Conservation (phyloP, 1,140 invertebrate genomes). For the Uloborus diversus region DNA sequence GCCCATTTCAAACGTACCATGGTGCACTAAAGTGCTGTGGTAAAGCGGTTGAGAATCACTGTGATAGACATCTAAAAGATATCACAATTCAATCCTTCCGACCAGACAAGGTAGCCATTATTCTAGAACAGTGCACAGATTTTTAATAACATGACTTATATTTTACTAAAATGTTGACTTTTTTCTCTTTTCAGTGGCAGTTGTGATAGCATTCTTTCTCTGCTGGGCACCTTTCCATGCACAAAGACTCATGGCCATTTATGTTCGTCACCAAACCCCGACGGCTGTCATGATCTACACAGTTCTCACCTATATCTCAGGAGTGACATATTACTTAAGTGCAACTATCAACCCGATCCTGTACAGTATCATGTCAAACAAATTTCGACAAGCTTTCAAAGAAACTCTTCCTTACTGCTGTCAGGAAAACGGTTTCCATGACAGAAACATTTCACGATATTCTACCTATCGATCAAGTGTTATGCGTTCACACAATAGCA, state of each 20-base stretch:
- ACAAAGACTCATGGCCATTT: conserved; percentile 75
- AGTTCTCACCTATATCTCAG: conserved; percentile 77
- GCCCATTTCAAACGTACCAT: too few species aligned
- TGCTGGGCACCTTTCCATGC: conserved; percentile 96
- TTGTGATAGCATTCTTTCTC: conserved; percentile 91
- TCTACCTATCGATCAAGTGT: neutral
- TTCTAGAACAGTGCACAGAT: too few species aligned
- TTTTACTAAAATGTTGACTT: too few species aligned
- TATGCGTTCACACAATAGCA: too few species aligned
- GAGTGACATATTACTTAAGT: conserved; percentile 81
- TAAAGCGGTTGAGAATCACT: too few species aligned
- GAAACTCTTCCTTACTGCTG: conserved; percentile 62
- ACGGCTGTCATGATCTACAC: conserved; percentile 71
- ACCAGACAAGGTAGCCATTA: too few species aligned
- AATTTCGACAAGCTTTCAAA: conserved; percentile 84
- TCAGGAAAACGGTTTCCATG: neutral
- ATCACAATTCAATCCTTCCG: too few species aligned
- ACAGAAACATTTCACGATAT: neutral
- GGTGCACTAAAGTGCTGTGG: too few species aligned
- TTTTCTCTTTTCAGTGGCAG: conserved; percentile 76
- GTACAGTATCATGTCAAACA: conserved; percentile 81
- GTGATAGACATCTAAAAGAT: too few species aligned
- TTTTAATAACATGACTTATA: too few species aligned
- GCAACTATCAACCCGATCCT: conserved; percentile 84
- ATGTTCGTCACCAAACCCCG: conserved; percentile 67